Base-by-base conservation (phyloP, 2,888 invertebrate genomes). In the Microchrysa polita region DNA sequence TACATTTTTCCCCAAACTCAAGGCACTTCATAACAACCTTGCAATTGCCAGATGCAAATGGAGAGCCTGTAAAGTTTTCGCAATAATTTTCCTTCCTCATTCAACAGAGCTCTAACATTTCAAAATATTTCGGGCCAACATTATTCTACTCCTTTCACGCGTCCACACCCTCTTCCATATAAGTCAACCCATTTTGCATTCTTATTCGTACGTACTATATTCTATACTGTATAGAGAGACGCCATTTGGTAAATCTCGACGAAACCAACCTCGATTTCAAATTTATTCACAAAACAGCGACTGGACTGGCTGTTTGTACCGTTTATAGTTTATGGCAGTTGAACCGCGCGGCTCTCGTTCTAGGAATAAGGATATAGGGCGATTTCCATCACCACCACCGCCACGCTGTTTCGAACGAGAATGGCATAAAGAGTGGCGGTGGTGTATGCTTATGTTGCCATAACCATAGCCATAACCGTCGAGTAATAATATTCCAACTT, bases 401-500 rank as follows among this genome's bases (percentile, higher is more conserved):
- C 55, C 42, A 48, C 44, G 71, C 44, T 42, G n/a, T 20, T n/a
- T n/a, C n/a, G n/a, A n/a, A n/a, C n/a, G n/a, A n/a, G n/a, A n/a
- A n/a, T 23, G 23, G 42, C 34, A n/a, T n/a, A 23, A 9, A 20
- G 55, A 34, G 53, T 67, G 67, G 67, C n/a, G 60, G 53, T 67
- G 67, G 67, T 27, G 60, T 72, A 72, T 59, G 48, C 72, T 61
- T 61, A 73, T 63, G 53, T 53, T 63, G 63, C 57, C 75, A 73
- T 73, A 75, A 73, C 75, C 75, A 69, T 69, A 74, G 72, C 72
- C 61, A 69, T 73, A 74, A 74, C 74, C 61, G 73, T 61, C 44
- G 55, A 74, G 74, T 74, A 75, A 75, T 75, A 73, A 75, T 75
- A 75, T 75, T 71, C 75, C 73, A 75, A 75, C 57, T 73, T 75